Base-by-base conservation (phyloP, 2,113 vertebrate species). In the Triplophysa tibetana region DNA sequence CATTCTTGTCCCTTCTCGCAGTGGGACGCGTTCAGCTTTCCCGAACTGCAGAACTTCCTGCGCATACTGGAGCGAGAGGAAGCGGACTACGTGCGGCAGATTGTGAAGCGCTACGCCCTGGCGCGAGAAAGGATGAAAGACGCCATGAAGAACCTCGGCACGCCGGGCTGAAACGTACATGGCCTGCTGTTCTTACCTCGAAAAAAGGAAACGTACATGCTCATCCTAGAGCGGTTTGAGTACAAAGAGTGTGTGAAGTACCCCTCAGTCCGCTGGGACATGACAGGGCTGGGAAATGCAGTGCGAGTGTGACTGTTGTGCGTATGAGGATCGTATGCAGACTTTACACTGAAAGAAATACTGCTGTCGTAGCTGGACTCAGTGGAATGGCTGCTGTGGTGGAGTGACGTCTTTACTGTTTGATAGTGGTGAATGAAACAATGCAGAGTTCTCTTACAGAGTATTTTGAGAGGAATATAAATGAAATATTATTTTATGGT, bases 1-100 rank as follows among this genome's bases (percentile, higher is more conserved):
- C 75, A 54, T 8, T 82, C 33, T 80, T 62, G 4, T 14, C 84
- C 41, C 84, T 43, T 60, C 75, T 66, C 62, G 13, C 92, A 99
- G 98, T 99, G 98, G 98, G 95, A 99, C 0, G 98, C 96, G 1
- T 99, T 99, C 88, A 96, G 94, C 26, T 91, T 96, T 88, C 98
- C 98, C 0, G 98, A 99, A 87, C 88, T 99, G 79, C 92, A 94
- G 76, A 99, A 99, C 89, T 99, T 99, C 85, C 89, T 99, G 82
- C 93, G 95, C 50, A 98, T 99, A 85, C 90, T 99, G 63, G 92
- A 98, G 88, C 94, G 96, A 6, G 98, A 99, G 86, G 98, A 99
- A 83, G 97, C 98, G 45, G 96, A 95, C 26, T 94, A 98, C 5
- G 79, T 97, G 13, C 94, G 94, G 21, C 96, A 93, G 88, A 95